Base-by-base conservation (phyloP, 1,140 invertebrate genomes). In the Campoletis sonorensis region DNA sequence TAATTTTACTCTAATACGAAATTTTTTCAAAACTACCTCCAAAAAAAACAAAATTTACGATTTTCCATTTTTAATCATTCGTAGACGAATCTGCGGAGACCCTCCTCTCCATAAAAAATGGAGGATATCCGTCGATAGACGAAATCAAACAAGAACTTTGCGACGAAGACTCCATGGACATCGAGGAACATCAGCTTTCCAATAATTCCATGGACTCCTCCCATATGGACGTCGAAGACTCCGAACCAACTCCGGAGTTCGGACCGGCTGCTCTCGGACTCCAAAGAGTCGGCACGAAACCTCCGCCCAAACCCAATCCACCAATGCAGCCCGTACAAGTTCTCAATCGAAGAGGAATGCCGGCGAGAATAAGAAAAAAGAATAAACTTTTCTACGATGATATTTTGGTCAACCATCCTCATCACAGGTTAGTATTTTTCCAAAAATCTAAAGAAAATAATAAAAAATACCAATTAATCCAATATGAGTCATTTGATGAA, bases 371-470 rank as follows among this genome's bases (percentile, higher is more conserved):
- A 79, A 93, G 97, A 73, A 98, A 98, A 90, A 97, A 97, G 87
- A 98, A 98, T 90, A 95, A 95, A 87, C 93, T 98, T 68, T 98
- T 98, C 90, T 98, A 95, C 92, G 97, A 98, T 92, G 97, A 98
- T 92, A 96, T 98, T 88, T 95, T 98, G 87, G 95, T 98, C 54
- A 98, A 96, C 91, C 95, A 95, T 87, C 94, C 94, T 80, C 95
- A 95, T 85, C 94, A 92, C 58, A 90, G 91, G 90, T 92, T 88
- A 83, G 64, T 80, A 26, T 21, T 73, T 51, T 71, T 54, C 13
- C 40, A 45, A 45, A 45, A n/a, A n/a, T n/a, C n/a, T n/a, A n/a
- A n/a, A n/a, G n/a, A n/a, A n/a, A n/a, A n/a, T n/a, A n/a, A n/a
- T n/a, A n/a, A n/a, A n/a, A n/a, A n/a, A n/a, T n/a, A n/a, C n/a